Base-by-base conservation (phyloP, 2,888 invertebrate species). In the Chalcosyrphus nemorum region DNA sequence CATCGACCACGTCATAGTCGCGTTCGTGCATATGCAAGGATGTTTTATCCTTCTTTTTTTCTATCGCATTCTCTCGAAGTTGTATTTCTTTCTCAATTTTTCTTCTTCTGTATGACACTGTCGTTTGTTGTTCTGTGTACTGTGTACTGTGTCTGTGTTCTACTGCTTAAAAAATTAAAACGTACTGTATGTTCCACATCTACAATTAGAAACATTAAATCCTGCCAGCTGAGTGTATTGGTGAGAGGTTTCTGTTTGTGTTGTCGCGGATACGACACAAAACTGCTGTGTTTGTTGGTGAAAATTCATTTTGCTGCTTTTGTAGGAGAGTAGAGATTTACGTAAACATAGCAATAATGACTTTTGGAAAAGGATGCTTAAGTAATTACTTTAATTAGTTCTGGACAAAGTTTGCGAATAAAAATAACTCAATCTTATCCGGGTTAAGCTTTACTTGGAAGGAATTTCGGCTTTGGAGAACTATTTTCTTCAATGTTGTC, bases 381-480 rank as follows among this genome's bases (percentile, higher is more conserved):
- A 84, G 80, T 86, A 86, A 86, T 86, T 86, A 86, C 86, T 86
- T 86, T 86, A 86, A 86, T 86, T 86, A 86, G 82, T 86, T 86
- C 59, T 74, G 78, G 85, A 75, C 84, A 84, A 84, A 84, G 84
- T 84, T 84, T 63, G 52, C 38, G 52, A 70, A 84, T 80, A 65
- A 70, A 75, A 75, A 65, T 80, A 84, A 80, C 45, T 74, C 38
- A 78, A 74, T 78, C 52, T 29, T 61, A 57, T 82, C 63, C 59
- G 71, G 45, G 59, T 66, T 77, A 24, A 68, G 61, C 35, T 27
- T 50, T 15, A n/a, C n/a, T 24, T 4, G 35, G 27, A 5, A 47
- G 59, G 21, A 32, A 32, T 9, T 24, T 35, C 15, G 15, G n/a
- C 24, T 35, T 57, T 32, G 15, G 54, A 4, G n/a, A 24, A 70